phyloP scores from a whole-genome alignment of 2,888 invertebrate species.

The Eumacrocentrus americanus region DNA sequence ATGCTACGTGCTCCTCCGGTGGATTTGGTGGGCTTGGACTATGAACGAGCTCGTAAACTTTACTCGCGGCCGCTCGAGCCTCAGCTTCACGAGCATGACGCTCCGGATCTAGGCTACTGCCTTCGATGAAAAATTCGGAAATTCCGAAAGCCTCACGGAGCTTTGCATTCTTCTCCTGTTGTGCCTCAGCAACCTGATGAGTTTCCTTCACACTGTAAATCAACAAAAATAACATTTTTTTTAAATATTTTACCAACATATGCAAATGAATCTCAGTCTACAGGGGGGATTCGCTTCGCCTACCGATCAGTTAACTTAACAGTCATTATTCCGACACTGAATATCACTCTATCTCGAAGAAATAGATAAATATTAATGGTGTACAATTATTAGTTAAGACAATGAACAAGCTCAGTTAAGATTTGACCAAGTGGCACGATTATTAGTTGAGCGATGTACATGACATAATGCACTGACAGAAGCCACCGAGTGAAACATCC shows the following conservation, averaged over 20 bases:
- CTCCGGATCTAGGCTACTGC: slow-evolving; percentile 88
- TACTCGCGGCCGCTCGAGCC: slow-evolving; percentile 63
- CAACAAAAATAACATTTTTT: slow-evolving; percentile 37
- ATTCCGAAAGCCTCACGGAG: slow-evolving; percentile 95
- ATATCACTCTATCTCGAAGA: too few species aligned
- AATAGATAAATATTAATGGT: too few species aligned
- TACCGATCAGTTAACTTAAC: slow-evolving; percentile 57
- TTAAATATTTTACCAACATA: too few species aligned
- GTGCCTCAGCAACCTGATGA: slow-evolving; percentile 95
- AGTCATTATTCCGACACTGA: slow-evolving; percentile 43
- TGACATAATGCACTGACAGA: slow-evolving; percentile 54
- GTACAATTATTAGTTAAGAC: too few species aligned
- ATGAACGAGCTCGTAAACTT: slow-evolving; percentile 75
- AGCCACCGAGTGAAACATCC: slow-evolving; percentile 21
- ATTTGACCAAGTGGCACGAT: too few species aligned
- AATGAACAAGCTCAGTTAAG: too few species aligned
- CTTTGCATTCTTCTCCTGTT: slow-evolving; percentile 92
- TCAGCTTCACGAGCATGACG: slow-evolving; percentile 69
- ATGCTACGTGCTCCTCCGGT: slow-evolving; percentile 36
- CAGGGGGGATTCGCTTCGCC: slow-evolving; percentile 32
- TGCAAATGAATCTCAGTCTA: too few species aligned
- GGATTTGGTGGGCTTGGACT: slow-evolving; percentile 69
- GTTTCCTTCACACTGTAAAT: slow-evolving; percentile 85
- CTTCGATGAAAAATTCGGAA: slow-evolving; percentile 91
- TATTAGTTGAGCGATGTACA: slow-evolving; percentile 25